These are phyloP conservation scores for Drosophila flavopinicola DNA, from an alignment of 2,888 invertebrate species.

Conservation along the genomic window DNA sequence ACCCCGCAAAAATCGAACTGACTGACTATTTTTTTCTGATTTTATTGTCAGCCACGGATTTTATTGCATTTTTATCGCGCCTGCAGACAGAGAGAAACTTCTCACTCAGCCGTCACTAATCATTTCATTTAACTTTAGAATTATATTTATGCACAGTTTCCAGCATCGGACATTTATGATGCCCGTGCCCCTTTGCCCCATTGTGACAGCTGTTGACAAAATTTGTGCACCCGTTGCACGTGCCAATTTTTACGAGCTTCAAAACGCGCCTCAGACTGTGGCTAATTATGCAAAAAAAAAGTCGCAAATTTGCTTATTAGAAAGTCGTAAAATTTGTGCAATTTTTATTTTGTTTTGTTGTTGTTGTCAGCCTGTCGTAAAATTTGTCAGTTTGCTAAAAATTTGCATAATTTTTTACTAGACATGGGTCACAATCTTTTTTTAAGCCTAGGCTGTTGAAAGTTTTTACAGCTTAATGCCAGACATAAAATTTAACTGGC, in stretches of 20 bases:
- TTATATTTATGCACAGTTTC: conserved; percentile 65
- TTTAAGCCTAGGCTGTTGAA: conserved; percentile 27
- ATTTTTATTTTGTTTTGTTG: conserved; percentile 23
- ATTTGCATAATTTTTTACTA: conserved; percentile 54
- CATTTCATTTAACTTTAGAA: conserved; percentile 75
- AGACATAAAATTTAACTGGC: conserved; percentile 46
- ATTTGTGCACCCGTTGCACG: conserved; percentile 42
- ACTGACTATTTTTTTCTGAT: conserved; percentile 25
- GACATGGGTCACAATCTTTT: conserved; percentile 37
- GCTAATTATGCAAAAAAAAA: conserved; percentile 71
- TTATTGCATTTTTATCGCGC: conserved; percentile 81
- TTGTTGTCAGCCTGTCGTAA: conserved; percentile 35
- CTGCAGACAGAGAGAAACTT: conserved; percentile 58
- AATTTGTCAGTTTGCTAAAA: conserved; percentile 34
- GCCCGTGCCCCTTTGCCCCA: conserved; percentile 23
- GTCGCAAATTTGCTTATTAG: conserved; percentile 73
- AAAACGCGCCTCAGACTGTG: conserved; percentile 38
- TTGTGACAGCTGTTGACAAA: conserved; percentile 54
- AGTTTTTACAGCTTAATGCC: conserved; percentile 48
- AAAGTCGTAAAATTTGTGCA: conserved; percentile 67
- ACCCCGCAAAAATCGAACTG: conserved; percentile 65
- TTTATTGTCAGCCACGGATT: conserved; percentile 59
- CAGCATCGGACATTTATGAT: conserved; percentile 69
- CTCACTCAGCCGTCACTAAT: conserved; percentile 78
- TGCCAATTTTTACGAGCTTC: conserved; percentile 60